Conservation (phyloP, 1,140 invertebrate genomes). For the Rhizoglyphus robini region DNA sequence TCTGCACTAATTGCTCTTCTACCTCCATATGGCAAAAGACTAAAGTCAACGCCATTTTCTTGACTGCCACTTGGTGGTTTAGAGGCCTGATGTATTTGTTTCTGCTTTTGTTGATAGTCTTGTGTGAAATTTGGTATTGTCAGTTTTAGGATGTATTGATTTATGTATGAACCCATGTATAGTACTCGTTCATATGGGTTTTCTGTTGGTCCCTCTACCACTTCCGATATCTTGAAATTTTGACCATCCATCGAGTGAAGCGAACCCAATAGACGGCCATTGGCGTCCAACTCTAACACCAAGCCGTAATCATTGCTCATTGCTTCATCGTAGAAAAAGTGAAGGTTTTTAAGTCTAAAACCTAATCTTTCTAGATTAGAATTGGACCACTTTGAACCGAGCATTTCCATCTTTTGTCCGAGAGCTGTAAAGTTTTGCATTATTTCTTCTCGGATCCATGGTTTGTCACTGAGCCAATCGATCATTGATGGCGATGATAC, state of each 20-base stretch:
- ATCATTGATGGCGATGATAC: constrained; percentile 27
- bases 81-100: background rate
- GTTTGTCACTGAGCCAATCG: constrained; percentile 32
- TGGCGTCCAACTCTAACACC: constrained; percentile 46
- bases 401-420: constrained; percentile 20
- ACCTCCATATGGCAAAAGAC: background rate
- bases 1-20: background rate
- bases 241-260: constrained; percentile 33
- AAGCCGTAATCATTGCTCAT: constrained; percentile 30
- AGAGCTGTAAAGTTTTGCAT: constrained; percentile 27
- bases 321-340: constrained; percentile 8
- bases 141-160: constrained; percentile 41
- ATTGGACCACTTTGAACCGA: constrained; percentile 20
- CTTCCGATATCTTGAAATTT: constrained; percentile 31
- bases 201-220: constrained; percentile 29
- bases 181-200: constrained; percentile 27
- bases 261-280: constrained; percentile 46
- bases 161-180: constrained; percentile 54
- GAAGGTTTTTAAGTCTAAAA: constrained; percentile 39
- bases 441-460: constrained; percentile 32
- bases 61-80: background rate
- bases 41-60: constrained; percentile 12
- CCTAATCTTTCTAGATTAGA: constrained; percentile 13
- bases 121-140: constrained; percentile 18
- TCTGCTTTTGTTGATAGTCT: constrained; percentile 13